These are phyloP conservation scores for Nephrotoma guestfalica DNA, from an alignment of 2,888 invertebrate species.

Conservation along the genomic window DNA sequence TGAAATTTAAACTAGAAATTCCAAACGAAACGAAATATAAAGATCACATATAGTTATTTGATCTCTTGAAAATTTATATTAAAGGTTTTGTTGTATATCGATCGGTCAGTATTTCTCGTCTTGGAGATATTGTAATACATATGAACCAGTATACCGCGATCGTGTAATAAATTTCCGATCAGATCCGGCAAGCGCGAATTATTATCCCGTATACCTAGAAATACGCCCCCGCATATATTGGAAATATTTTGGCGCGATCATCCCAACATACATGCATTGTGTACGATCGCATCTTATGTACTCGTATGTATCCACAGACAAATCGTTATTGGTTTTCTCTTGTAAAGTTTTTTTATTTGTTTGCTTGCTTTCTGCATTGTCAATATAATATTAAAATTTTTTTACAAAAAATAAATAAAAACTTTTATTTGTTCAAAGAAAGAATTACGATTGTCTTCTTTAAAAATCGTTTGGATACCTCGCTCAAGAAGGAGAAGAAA, in stretches of 20 bases:
- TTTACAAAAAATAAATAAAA: neutral
- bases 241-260: neutral
- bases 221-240: neutral
- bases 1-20: neutral
- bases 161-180: neutral
- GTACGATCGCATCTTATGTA: neutral
- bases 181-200: neutral
- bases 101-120: neutral
- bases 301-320: neutral
- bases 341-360: neutral
- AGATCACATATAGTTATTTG: neutral
- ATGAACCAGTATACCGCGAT: too few relatives aligned
- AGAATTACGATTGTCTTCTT: neutral
- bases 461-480: neutral
- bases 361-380: neutral
- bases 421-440: neutral
- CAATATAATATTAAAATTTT: neutral
- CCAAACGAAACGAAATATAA: neutral
- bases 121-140: neutral
- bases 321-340: neutral
- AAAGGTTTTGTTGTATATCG: neutral
- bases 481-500: neutral
- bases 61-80: neutral
- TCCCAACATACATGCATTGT: neutral
- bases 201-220: neutral